These are phyloP conservation scores for Calyptommatus sinebrachiatus DNA, from an alignment of 2,113 vertebrate genomes.

Conservation along the genomic window DNA sequence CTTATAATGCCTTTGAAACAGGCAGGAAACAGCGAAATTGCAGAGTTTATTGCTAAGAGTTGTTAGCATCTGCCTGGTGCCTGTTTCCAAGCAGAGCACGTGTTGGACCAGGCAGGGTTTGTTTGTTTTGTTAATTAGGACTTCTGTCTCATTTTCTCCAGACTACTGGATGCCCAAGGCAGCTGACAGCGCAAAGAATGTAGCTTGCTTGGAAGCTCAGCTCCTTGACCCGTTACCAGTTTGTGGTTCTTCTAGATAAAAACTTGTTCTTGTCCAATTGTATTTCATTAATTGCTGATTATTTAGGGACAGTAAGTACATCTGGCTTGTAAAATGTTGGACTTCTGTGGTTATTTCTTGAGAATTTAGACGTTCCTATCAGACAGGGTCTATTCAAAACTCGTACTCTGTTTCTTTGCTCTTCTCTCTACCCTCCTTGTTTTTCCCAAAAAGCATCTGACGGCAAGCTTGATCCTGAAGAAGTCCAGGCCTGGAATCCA, in stretches of 20 bases:
- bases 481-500: background rate
- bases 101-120: background rate
- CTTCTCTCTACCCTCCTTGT: background rate
- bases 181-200: background rate
- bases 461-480: background rate
- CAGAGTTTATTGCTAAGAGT: background rate
- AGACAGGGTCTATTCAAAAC: background rate
- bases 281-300: background rate
- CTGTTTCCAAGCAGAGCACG: background rate
- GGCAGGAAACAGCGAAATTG: background rate
- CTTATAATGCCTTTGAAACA: background rate
- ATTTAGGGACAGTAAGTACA: background rate
- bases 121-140: constrained; percentile 1
- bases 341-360: background rate
- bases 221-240: background rate
- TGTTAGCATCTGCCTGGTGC: background rate
- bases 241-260: background rate
- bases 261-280: too few relatives aligned
- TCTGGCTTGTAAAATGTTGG: background rate
- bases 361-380: too few relatives aligned
- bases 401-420: background rate
- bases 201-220: background rate
- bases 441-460: background rate
- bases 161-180: background rate
- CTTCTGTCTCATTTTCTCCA: background rate